Conservation (phyloP, 2,888 invertebrate genomes). For the Autographa pulchrina region DNA sequence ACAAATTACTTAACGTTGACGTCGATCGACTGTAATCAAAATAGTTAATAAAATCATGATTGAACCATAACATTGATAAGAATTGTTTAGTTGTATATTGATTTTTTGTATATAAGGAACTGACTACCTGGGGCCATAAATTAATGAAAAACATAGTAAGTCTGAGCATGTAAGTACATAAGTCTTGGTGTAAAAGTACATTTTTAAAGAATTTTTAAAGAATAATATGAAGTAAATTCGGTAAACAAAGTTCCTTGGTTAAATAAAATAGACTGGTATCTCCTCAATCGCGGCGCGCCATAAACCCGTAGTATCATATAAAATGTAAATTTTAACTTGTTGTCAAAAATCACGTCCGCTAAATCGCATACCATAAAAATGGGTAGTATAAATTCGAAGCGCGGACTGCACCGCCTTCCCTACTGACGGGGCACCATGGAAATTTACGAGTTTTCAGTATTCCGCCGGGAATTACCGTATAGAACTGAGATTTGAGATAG, state of each 20-base stretch:
- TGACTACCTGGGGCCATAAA: too few species aligned
- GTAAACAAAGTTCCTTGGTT: constrained; percentile 33
- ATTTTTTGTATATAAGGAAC: constrained; percentile 13
- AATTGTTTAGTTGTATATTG: neutral
- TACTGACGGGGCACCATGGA: constrained; percentile 78
- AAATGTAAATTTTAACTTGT: constrained; percentile 82
- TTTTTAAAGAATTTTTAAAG: neutral
- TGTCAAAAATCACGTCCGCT: constrained; percentile 83
- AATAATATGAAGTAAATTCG: constrained; percentile 20
- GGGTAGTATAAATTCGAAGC: constrained; percentile 79
- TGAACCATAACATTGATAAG: neutral
- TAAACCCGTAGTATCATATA: constrained; percentile 75
- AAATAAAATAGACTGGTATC: constrained; percentile 55
- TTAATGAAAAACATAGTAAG: too few species aligned
- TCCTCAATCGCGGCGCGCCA: constrained; percentile 57
- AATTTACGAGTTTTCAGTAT: constrained; percentile 86
- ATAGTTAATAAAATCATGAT: neutral
- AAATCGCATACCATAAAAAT: constrained; percentile 80
- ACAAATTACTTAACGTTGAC: neutral
- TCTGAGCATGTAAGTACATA: too few species aligned
- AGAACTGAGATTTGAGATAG: constrained; percentile 78
- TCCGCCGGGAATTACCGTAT: constrained; percentile 82
- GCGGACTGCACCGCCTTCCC: constrained; percentile 74
- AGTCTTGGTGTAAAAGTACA: too few species aligned
- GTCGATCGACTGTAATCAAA: neutral